Percentiles rank a stretch among this genome's conserved stretches.
Evolutionary conservation across 2,113 vertebrate species (phyloP).

Genomic region (Monopterus albus): DNA sequence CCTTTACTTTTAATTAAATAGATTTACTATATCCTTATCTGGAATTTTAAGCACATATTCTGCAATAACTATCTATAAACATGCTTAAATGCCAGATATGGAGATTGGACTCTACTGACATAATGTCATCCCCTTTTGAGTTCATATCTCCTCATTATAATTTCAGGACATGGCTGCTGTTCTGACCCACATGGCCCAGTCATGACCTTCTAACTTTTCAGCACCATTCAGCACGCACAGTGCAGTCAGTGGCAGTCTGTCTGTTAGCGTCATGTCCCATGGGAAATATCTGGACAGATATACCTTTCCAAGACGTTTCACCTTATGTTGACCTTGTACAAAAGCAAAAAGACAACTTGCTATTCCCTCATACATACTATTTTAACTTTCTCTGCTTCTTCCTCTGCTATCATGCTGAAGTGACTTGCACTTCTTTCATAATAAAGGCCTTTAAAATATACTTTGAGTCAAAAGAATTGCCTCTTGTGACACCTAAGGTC

Average conservation of each 20-base stretch:
- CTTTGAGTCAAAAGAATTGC: constrained; percentile 12
- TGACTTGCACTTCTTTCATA: constrained; percentile 15
- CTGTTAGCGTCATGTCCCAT: constrained; percentile 5
- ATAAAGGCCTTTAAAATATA: constrained; percentile 37
- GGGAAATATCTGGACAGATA: neutral
- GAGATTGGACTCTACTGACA: neutral
- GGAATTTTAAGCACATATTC: no score
- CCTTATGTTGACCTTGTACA: constrained; percentile 22
- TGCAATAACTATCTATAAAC: no score
- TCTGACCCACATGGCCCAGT: neutral
- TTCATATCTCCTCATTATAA: neutral
- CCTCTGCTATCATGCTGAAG: constrained; percentile 1
- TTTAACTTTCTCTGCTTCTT: neutral
- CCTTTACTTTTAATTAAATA: no score
- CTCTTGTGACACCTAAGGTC: constrained; percentile 29
- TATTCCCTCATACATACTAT: neutral
- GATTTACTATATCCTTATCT: no score
- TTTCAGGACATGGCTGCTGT: constrained; percentile 17
- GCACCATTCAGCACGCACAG: neutral
- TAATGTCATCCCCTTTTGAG: neutral
- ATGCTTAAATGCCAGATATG: no score
- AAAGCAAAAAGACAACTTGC: constrained; percentile 10
- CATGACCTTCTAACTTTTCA: constrained; percentile 21
- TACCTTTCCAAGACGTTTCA: constrained; percentile 21
- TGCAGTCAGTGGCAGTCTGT: neutral